Conservation (phyloP, 2,888 invertebrate species). For the Galerucella calmariensis region DNA sequence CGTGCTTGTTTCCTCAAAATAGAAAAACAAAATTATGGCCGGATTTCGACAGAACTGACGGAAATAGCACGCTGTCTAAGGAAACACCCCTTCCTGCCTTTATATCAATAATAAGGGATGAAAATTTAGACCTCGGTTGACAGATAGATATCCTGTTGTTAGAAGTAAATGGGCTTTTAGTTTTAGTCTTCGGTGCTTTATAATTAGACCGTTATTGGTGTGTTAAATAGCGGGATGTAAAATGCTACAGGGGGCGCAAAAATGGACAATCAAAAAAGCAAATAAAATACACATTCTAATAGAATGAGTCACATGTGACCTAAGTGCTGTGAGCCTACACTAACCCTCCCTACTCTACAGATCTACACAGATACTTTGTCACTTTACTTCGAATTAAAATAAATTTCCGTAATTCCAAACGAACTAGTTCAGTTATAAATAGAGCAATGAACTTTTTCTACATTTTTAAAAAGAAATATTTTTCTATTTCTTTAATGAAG, state of each 20-base stretch:
- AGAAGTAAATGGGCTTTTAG: constrained; percentile 22
- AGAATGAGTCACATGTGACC: no score
- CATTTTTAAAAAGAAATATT: no score
- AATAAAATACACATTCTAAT: no score
- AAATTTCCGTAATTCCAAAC: no score
- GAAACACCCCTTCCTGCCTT: constrained; percentile 60
- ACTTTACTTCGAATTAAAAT: no score
- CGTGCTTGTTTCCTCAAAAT: constrained; percentile 32
- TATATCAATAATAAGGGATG: constrained; percentile 36
- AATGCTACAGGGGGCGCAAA: not conserved
- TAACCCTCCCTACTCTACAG: no score
- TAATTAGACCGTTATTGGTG: constrained; percentile 20
- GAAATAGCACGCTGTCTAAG: constrained; percentile 52
- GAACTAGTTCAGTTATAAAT: no score
- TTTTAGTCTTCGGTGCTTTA: not conserved
- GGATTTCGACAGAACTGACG: constrained; percentile 47
- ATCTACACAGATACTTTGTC: no score
- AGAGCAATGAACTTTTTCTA: no score
- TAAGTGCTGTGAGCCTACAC: no score
- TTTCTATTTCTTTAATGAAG: no score
- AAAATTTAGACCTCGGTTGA: constrained; percentile 38
- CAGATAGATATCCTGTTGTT: constrained; percentile 43
- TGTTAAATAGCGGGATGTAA: not conserved
- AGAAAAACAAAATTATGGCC: constrained; percentile 34
- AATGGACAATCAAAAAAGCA: not conserved